Percentiles rank a stretch among this genome's conserved stretches.
Evolutionary conservation across 2,113 vertebrate species (phyloP).

Genomic region (Tragelaphus imberbis): DNA sequence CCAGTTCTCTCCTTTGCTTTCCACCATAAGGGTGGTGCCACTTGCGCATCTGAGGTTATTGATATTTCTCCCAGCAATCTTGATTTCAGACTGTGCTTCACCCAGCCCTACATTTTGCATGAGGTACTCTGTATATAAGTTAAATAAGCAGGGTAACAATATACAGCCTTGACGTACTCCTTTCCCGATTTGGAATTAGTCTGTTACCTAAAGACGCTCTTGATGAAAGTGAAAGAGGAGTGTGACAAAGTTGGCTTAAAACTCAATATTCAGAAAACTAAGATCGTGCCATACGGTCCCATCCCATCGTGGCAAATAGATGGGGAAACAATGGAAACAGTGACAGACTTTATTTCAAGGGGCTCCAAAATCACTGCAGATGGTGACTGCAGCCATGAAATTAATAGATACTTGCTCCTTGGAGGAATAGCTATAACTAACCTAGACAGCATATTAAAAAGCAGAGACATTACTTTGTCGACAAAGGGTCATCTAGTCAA

Average conservation of each 20-base stretch:
- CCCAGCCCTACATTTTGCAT: not conserved
- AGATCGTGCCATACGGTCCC: accelerated
- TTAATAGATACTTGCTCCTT: not conserved
- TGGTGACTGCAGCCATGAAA: not conserved
- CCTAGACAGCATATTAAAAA: not conserved
- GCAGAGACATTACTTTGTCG: not conserved
- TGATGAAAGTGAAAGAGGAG: not conserved
- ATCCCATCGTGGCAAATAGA: not conserved
- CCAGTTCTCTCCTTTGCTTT: not conserved
- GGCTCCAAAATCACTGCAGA: not conserved
- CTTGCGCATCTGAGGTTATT: accelerated
- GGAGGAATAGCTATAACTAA: not conserved
- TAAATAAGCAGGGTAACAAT: not conserved
- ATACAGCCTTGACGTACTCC: not conserved
- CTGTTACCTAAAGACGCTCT: not conserved
- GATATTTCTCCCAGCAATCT: not conserved
- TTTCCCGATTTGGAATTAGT: not conserved
- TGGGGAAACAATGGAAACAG: not conserved
- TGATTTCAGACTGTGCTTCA: not conserved
- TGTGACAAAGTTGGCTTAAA: not conserved
- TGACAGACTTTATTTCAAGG: not conserved
- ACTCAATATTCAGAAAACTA: not conserved
- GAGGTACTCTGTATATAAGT: not conserved
- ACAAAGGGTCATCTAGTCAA: not conserved
- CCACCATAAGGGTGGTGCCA: not conserved